These are phyloP conservation scores for Tolmerus cingulatus DNA, from an alignment of 2,888 invertebrate genomes.

Conservation along the genomic window DNA sequence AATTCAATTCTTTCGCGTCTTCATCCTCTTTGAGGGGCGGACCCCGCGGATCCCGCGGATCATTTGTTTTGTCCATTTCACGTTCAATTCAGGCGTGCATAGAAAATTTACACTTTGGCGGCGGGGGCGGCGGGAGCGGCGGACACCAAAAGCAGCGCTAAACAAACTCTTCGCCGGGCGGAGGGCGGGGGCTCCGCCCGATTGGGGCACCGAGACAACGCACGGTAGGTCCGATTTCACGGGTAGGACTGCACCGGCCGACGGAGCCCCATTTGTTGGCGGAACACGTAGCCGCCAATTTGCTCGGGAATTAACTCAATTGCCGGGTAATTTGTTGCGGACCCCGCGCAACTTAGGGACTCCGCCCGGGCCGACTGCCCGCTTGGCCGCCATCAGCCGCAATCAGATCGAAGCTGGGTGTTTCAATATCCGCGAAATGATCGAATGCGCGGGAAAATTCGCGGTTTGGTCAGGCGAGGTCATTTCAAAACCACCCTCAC, in stretches of 20 bases:
- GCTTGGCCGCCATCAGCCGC: neutral
- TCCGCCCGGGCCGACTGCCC: neutral
- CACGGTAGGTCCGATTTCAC: neutral
- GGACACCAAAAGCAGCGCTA: neutral
- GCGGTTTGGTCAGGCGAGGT: neutral
- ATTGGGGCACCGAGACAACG: neutral
- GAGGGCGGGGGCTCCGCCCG: neutral
- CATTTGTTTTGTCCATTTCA: slow-evolving; percentile 12
- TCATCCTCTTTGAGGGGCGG: neutral
- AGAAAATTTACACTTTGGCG: slow-evolving; percentile 7
- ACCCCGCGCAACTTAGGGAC: neutral
- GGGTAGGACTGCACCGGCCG: neutral
- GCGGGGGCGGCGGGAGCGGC: neutral
- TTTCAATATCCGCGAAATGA: neutral
- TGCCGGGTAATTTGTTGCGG: slow-evolving; percentile 34
- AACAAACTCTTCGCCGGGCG: neutral
- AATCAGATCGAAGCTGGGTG: neutral
- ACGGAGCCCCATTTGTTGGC: neutral
- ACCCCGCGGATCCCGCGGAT: neutral
- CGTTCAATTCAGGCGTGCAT: slow-evolving; percentile 7
- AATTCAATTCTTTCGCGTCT: neutral
- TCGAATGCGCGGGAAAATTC: neutral
- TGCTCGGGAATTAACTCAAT: slow-evolving; percentile 31
- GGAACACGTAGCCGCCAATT: slow-evolving; percentile 28
- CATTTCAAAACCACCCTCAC: neutral